Base-by-base conservation (phyloP, 2,113 vertebrate genomes). In the Pachypanchax playfairii region DNA sequence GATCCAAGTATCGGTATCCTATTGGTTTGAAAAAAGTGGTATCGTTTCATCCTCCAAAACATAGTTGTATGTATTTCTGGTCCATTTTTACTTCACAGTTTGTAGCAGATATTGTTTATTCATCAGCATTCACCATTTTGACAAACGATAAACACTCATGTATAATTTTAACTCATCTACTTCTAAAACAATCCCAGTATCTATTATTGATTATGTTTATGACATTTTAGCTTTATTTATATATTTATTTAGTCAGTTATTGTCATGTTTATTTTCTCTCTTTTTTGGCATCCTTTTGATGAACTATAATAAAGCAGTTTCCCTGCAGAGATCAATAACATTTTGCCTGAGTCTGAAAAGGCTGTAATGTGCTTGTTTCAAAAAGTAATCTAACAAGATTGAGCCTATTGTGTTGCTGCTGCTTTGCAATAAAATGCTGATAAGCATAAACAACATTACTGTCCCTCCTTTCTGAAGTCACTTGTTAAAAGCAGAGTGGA, bases 61-160 rank as follows among this genome's bases (percentile, higher is more conserved):
- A 46, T 21, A 59, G 21, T 6, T 47, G 51, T 42, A 42, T 1
- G 25, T 68, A 51, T 42, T 35, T 22, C 36, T 49, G 42, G 44
- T 55, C 51, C 24, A 39, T 17, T 22, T 62, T 17, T 33, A 43
- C 20, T 53, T 38, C 24, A 42, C 39, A 42, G 39, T 44, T n/a
- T 60, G 55, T 44, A 47, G 25, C 29, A 69, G 55, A 76, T 69
- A 71, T 62, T 59, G 69, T 75, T 72, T 56, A 50, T 6, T 4
- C 65, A 31, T 65, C 56, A 41, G 57, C 35, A 25, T 31, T 67
- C 18, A 38, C 42, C 57, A 68, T 67, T 77, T 67, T 77, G 65
- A 14, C 24, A 54, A 24, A 52, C 10, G 1, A 18, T 18, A 21
- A n/a, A 4, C 21, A 12, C 6, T 6, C 12, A 36, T 10, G 7